Evolutionary conservation across 2,797 vertebrate species (phyloP), one percentile per base, ranked within the genome.

Genomic region (Prunella strophiata): DNA sequence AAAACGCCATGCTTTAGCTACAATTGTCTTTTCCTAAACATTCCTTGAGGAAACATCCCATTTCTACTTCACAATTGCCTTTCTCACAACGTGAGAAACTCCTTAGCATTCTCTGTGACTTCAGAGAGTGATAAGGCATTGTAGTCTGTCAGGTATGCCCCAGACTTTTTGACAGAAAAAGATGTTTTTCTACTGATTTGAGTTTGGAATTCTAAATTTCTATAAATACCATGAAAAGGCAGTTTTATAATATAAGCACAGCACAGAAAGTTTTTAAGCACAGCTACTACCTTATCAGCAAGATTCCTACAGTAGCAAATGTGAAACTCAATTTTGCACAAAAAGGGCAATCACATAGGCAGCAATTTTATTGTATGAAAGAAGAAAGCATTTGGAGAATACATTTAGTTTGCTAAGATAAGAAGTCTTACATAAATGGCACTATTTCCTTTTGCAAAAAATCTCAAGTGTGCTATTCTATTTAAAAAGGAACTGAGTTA

Each of bases 391-490:
- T 74, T 86, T 91, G 32, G 57, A 80, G 73, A 85, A 72, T 76
- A 38, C 26, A 86, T 93, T 93, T 76, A 91, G 59, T 88, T 94
- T 61, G 25, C 38, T 77, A 78, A 80, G 77, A 91, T 89, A 95
- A 93, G 65, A 91, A 88, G 23, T 52, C 80, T 78, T 62, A 79
- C 42, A 58, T 66, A 82, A 91, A 92, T 2, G 34, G 12, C 51
- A 79, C 8, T 40, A 51, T 65, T 81, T 85, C 72, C 30, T 77
- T 84, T 70, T 57, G 70, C 80, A 76, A 62, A 62, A 83, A 78
- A 59, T 78, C 40, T 89, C 42, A 66, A 59, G 78, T 57, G 73
- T 86, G 16, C 61, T 87, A 65, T 74, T 88, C 43, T 87, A 20
- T 54, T 91, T 91, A n/a, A 88, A 86, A 86, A 84, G 47, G 30